These are phyloP conservation scores for Crenuchus spilurus DNA, from an alignment of 2,797 vertebrate species.

Conservation along the genomic window DNA sequence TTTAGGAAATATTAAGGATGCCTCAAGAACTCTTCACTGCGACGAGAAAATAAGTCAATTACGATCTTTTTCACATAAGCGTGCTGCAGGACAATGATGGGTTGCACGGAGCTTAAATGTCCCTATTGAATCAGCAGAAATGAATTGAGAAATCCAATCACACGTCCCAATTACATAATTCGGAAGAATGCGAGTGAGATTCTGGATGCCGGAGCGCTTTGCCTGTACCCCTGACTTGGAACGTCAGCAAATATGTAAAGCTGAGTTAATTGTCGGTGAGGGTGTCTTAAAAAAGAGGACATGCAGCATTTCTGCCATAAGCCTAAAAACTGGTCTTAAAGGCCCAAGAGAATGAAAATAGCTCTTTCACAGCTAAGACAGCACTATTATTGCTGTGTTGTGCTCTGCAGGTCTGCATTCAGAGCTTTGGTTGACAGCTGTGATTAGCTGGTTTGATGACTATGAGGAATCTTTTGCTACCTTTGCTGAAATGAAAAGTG, in stretches of 20 bases:
- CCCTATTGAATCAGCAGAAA: slow-evolving; percentile 86
- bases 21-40: slow-evolving; percentile 72
- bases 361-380: slow-evolving; percentile 10
- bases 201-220: slow-evolving; percentile 69
- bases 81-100: slow-evolving; percentile 77
- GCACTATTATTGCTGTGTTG: slow-evolving; percentile 20
- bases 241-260: slow-evolving; percentile 70
- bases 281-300: slow-evolving; percentile 63
- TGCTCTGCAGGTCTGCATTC: slow-evolving; percentile 50
- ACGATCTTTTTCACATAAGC: slow-evolving; percentile 80
- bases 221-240: slow-evolving; percentile 42
- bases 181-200: slow-evolving; percentile 77
- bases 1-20: slow-evolving; percentile 82
- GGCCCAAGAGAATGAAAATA: slow-evolving; percentile 1
- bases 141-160: slow-evolving; percentile 85
- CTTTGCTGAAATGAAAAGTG: too few species aligned
- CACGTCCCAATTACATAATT: slow-evolving; percentile 84
- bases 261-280: slow-evolving; percentile 68
- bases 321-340: slow-evolving; percentile 54
- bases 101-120: slow-evolving; percentile 80
- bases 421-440: neutral
- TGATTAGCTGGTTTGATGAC: too few species aligned
- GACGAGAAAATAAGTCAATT: slow-evolving; percentile 78
- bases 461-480: too few species aligned
- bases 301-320: slow-evolving; percentile 62